A percentile compares a stretch with the other conserved stretches of the same genome.
phyloP scores from a whole-genome alignment of 2,888 invertebrate genomes.

The Palloptera scutellata region DNA sequence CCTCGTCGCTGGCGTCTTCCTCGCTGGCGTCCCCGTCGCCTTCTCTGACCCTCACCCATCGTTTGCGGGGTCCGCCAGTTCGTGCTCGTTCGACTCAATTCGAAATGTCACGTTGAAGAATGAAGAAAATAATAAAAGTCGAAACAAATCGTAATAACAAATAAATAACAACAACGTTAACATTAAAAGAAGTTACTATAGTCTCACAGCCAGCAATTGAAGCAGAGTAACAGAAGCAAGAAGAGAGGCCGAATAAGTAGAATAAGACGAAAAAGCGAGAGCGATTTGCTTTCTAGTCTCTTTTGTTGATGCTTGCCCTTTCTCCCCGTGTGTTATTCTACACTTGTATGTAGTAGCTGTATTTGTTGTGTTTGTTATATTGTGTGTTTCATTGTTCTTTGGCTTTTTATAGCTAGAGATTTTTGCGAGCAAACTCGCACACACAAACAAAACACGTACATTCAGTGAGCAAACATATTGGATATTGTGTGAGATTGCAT shows the following conservation, averaged over 20 bases:
- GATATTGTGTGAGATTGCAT: background rate
- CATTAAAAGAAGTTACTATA: too few species aligned
- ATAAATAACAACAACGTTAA: conserved; percentile 21
- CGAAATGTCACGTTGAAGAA: conserved; percentile 37
- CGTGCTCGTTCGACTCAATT: background rate
- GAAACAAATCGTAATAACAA: conserved; percentile 36
- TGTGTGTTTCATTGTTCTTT: background rate
- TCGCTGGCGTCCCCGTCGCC: too few species aligned
- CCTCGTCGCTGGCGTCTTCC: too few species aligned
- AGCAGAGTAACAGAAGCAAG: background rate
- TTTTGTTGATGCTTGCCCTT: background rate
- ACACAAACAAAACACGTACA: background rate
- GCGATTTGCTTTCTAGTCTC: conserved; percentile 4
- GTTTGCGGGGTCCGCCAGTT: background rate
- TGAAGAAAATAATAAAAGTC: conserved; percentile 23
- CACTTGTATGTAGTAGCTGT: background rate
- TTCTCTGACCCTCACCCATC: background rate
- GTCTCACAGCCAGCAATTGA: background rate
- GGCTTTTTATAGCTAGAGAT: conserved; percentile 1
- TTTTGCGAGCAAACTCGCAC: background rate
- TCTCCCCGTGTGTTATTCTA: background rate
- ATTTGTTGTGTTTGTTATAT: background rate
- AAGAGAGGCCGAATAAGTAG: background rate
- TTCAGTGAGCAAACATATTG: background rate
- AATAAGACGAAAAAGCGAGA: conserved; percentile 30